Conservation (phyloP, 2,888 invertebrate genomes). For the Cheilosia soror region DNA sequence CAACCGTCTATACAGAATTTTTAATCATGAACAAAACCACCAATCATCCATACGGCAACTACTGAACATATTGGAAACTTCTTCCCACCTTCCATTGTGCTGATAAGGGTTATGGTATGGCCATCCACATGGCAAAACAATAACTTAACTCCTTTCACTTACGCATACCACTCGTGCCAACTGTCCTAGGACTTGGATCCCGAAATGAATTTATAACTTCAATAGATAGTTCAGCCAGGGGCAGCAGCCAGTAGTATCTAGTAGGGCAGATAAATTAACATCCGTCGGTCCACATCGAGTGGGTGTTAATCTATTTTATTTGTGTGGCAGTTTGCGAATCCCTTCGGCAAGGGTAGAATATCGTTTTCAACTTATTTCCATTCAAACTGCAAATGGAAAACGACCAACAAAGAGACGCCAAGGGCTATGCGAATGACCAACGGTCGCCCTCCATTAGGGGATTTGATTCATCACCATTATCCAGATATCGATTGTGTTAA, state of each 20-base stretch:
- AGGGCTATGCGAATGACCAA: slow-evolving; percentile 4
- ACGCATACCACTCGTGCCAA: neutral
- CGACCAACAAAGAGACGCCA: slow-evolving; percentile 25
- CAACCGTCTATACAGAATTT: neutral
- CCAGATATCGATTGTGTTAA: slow-evolving; percentile 13
- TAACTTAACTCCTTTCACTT: slow-evolving; percentile 22
- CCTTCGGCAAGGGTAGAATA: slow-evolving; percentile 17
- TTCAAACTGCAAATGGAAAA: slow-evolving; percentile 6
- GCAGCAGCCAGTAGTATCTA: slow-evolving; percentile 6
- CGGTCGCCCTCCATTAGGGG: neutral
- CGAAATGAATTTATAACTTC: slow-evolving; percentile 36
- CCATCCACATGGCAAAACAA: slow-evolving; percentile 32
- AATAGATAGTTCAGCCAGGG: neutral
- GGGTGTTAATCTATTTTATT: slow-evolving; percentile 35
- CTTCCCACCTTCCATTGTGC: neutral
- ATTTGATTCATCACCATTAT: slow-evolving; percentile 25
- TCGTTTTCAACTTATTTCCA: slow-evolving; percentile 31
- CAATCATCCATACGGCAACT: slow-evolving; percentile 28
- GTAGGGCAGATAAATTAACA: slow-evolving; percentile 18
- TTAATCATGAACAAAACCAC: slow-evolving; percentile 14
- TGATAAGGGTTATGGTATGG: neutral
- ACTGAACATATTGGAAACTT: slow-evolving; percentile 47
- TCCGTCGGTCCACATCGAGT: slow-evolving; percentile 4
- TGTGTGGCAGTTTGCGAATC: neutral
- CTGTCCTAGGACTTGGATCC: slow-evolving; percentile 16